Conservation (phyloP, 1,140 invertebrate species). For the Trachymyrmex cornetzi region DNA sequence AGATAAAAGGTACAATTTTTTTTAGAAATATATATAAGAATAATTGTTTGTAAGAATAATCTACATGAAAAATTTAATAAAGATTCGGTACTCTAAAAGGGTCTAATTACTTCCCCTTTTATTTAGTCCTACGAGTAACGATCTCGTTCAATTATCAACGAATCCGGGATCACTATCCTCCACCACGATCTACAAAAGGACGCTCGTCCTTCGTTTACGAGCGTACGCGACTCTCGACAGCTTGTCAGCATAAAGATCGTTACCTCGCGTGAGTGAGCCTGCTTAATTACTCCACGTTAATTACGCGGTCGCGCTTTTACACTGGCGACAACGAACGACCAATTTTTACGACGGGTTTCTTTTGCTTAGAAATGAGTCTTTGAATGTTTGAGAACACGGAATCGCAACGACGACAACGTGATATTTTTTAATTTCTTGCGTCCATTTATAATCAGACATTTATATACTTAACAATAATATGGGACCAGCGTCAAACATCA, state of each 20-base stretch:
- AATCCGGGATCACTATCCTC: conserved; percentile 37
- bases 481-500: neutral
- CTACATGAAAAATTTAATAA: neutral
- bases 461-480: neutral
- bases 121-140: conserved; percentile 45
- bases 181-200: conserved; percentile 48
- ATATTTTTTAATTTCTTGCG: conserved; percentile 14
- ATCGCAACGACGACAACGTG: conserved; percentile 32
- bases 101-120: conserved; percentile 26
- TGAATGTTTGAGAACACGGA: conserved; percentile 2
- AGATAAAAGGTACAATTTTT: neutral
- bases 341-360: conserved; percentile 50
- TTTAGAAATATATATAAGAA: neutral
- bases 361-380: conserved; percentile 37
- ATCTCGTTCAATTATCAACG: conserved; percentile 68
- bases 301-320: conserved; percentile 59
- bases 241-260: conserved; percentile 65
- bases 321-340: conserved; percentile 38
- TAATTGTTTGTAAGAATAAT: neutral
- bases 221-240: conserved; percentile 46
- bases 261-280: conserved; percentile 28
- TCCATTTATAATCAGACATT: neutral
- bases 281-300: conserved; percentile 64
- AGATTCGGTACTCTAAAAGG: neutral
- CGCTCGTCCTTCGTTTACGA: conserved; percentile 50